Evolutionary conservation across 2,797 vertebrate genomes (phyloP).

Genomic region (Galagoides demidoff): DNA sequence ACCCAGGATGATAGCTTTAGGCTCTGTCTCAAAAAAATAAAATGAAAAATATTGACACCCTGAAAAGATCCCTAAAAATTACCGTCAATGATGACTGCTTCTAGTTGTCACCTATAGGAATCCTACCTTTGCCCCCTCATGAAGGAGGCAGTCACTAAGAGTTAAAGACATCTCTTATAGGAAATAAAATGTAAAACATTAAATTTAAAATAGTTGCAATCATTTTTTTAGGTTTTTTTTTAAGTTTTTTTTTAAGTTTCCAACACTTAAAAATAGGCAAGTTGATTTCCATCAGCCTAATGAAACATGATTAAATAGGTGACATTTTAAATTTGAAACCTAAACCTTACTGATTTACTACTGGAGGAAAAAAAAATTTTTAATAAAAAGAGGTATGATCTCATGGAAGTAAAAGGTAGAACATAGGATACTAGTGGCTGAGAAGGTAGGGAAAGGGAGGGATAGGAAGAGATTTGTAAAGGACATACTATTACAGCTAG

Average conservation of each 20-base stretch:
- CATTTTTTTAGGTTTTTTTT: too few species aligned
- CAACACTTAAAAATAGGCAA: neutral
- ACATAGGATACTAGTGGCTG: neutral
- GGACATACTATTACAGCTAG: neutral
- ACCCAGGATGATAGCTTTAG: too few species aligned
- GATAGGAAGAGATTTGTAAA: neutral
- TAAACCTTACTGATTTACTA: neutral
- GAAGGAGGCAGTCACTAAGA: neutral
- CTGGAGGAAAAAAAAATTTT: neutral
- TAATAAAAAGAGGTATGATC: conserved; percentile 62
- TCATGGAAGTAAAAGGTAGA: neutral
- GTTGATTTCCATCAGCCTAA: neutral
- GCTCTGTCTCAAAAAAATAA: too few species aligned
- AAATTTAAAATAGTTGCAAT: neutral
- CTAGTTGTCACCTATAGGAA: neutral
- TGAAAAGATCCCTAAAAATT: neutral
- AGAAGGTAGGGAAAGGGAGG: neutral
- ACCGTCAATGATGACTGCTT: neutral
- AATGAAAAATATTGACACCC: neutral
- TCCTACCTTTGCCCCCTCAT: neutral
- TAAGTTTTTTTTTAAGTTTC: too few species aligned
- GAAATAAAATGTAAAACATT: neutral
- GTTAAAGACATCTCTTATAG: neutral
- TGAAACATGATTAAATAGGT: conserved; percentile 1
- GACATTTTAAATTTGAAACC: neutral